Evolutionary conservation across 2,113 vertebrate genomes (phyloP).

Genomic region (Zootoca vivipara): DNA sequence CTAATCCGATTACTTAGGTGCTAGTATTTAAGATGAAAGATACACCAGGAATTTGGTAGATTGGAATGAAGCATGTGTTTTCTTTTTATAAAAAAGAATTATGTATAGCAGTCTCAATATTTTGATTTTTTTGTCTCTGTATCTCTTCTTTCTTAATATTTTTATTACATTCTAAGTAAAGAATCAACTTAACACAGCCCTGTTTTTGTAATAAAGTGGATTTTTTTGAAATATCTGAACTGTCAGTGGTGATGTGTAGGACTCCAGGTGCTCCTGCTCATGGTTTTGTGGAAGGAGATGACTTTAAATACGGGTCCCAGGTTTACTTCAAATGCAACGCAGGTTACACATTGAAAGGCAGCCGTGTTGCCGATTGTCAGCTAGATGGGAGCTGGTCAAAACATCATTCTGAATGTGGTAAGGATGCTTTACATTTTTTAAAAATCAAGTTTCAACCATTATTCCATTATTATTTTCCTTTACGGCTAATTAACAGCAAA

Average conservation of each 20-base stretch:
- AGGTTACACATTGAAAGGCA: constrained; percentile 82
- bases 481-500: constrained; percentile 17
- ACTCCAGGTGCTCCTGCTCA: constrained; percentile 83
- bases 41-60: neutral
- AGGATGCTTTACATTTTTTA: constrained; percentile 69
- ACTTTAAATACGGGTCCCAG: constrained; percentile 84
- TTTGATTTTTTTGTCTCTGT: constrained; percentile 43
- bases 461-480: constrained; percentile 15
- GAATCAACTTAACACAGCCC: constrained; percentile 67
- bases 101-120: neutral
- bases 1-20: neutral
- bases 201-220: constrained; percentile 79
- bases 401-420: constrained; percentile 84
- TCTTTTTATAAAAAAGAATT: neutral
- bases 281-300: constrained; percentile 82
- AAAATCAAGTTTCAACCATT: constrained; percentile 30
- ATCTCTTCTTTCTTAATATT: constrained; percentile 42
- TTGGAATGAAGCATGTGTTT: neutral
- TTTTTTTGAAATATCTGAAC: constrained; percentile 80
- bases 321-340: constrained; percentile 83
- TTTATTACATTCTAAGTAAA: constrained; percentile 61
- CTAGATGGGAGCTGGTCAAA: constrained; percentile 86
- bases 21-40: neutral
- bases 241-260: constrained; percentile 88
- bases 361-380: constrained; percentile 79